Conservation (phyloP, 2,888 invertebrate genomes). For the Teleogryllus oceanicus region DNA sequence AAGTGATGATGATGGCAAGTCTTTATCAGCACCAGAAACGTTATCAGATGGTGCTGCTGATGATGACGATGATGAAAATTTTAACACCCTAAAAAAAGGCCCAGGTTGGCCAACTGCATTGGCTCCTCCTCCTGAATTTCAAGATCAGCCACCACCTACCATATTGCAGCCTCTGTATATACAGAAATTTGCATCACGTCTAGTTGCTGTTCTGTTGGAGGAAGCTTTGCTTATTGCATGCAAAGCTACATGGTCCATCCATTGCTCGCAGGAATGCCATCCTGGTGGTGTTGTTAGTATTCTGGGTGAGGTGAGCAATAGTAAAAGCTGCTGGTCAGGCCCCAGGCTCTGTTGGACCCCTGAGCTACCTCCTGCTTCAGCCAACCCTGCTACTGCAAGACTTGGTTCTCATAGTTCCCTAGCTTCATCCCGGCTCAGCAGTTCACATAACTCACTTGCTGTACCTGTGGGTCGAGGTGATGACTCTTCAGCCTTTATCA, state of each 20-base stretch:
- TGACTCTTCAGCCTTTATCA: conserved; percentile 82
- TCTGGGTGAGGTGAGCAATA: conserved; percentile 20
- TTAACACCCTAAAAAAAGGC: conserved; percentile 77
- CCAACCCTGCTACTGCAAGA: conserved; percentile 59
- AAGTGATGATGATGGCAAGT: conserved; percentile 75
- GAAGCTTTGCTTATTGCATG: conserved; percentile 52
- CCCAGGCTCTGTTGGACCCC: conserved; percentile 53
- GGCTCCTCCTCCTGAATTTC: conserved; percentile 82
- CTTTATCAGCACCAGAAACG: conserved; percentile 74
- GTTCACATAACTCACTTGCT: conserved; percentile 79
- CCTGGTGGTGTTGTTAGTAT: conserved; percentile 26
- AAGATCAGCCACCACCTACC: conserved; percentile 53
- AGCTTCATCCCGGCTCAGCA: conserved; percentile 73
- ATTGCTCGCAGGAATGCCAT: conserved; percentile 41
- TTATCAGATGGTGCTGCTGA: conserved; percentile 59
- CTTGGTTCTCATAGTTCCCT: conserved; percentile 75
- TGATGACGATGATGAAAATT: conserved; percentile 56
- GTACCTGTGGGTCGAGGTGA: conserved; percentile 66
- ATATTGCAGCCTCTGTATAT: conserved; percentile 39
- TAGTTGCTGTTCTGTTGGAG: conserved; percentile 51
- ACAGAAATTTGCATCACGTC: conserved; percentile 50
- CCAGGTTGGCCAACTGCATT: conserved; percentile 64
- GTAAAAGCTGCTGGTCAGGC: conserved; percentile 35
- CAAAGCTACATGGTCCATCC: conserved; percentile 42
- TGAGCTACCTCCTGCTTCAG: conserved; percentile 53